Conservation (phyloP, 2,113 vertebrate genomes). For the Rousettus leschenaultii region DNA sequence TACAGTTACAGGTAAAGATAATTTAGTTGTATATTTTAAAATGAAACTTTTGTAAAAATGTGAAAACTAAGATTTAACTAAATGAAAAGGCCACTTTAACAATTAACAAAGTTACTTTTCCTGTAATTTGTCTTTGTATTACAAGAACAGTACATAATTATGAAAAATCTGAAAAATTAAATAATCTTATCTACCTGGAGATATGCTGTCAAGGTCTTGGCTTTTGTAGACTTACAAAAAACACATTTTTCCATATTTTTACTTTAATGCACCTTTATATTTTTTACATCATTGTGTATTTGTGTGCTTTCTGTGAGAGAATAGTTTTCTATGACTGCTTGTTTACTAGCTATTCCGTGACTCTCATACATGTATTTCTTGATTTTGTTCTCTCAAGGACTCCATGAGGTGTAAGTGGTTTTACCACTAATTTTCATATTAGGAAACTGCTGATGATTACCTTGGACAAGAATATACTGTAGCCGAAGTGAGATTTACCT, state of each 20-base stretch:
- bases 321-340: neutral
- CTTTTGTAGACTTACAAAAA: neutral
- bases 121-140: neutral
- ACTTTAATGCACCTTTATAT: neutral
- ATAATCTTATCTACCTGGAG: neutral
- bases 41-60: neutral
- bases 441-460: neutral
- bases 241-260: neutral
- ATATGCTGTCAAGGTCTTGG: neutral
- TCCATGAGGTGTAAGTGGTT: neutral
- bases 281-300: neutral
- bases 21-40: constrained; percentile 30
- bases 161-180: neutral
- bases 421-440: neutral
- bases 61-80: neutral
- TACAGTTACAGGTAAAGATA: neutral
- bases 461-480: neutral
- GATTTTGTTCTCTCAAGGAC: neutral
- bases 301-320: neutral
- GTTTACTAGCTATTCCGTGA: neutral
- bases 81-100: neutral
- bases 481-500: constrained; percentile 3
- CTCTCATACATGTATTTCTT: neutral
- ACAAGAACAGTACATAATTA: neutral
- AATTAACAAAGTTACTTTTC: neutral